These are phyloP conservation scores for Macrosoma leucophasiata DNA, from an alignment of 2,888 invertebrate species.

Conservation along the genomic window DNA sequence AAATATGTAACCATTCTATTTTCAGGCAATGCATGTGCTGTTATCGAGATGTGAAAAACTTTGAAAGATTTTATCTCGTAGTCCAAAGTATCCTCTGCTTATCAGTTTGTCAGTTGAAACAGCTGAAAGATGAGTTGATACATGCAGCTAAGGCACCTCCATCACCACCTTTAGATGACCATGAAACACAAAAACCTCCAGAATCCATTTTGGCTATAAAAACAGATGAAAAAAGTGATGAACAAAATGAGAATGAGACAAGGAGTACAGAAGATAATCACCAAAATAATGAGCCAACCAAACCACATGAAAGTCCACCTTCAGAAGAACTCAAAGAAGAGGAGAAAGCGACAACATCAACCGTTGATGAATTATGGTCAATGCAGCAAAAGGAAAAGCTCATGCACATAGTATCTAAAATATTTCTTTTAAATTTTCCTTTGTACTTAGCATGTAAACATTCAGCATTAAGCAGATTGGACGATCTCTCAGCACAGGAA, in stretches of 20 bases:
- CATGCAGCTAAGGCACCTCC: slow-evolving; percentile 48
- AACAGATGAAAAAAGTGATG: slow-evolving; percentile 37
- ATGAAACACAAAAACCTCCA: slow-evolving; percentile 38
- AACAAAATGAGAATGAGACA: slow-evolving; percentile 35
- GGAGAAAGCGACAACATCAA: slow-evolving; percentile 31
- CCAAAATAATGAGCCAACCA: slow-evolving; percentile 34
- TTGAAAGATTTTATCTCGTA: slow-evolving; percentile 91
- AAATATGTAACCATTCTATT: slow-evolving; percentile 30
- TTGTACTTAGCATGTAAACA: slow-evolving; percentile 91
- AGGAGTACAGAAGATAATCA: slow-evolving; percentile 37
- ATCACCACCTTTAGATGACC: slow-evolving; percentile 36
- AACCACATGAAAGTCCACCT: slow-evolving; percentile 30
- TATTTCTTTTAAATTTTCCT: slow-evolving; percentile 92
- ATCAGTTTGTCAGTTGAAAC: slow-evolving; percentile 88
- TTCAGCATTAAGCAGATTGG: slow-evolving; percentile 85
- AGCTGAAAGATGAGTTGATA: slow-evolving; percentile 77
- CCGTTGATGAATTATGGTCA: slow-evolving; percentile 77
- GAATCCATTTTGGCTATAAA: slow-evolving; percentile 35
- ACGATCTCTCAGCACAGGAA: slow-evolving; percentile 90
- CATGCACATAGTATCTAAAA: slow-evolving; percentile 89
- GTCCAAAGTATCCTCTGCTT: slow-evolving; percentile 91
- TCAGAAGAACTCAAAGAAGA: slow-evolving; percentile 23
- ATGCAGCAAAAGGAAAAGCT: slow-evolving; percentile 91
- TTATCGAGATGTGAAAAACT: slow-evolving; percentile 93
- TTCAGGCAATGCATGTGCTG: slow-evolving; percentile 96